Base-by-base conservation (phyloP, 1,140 invertebrate species). In the Lordiphosa stackelbergi region DNA sequence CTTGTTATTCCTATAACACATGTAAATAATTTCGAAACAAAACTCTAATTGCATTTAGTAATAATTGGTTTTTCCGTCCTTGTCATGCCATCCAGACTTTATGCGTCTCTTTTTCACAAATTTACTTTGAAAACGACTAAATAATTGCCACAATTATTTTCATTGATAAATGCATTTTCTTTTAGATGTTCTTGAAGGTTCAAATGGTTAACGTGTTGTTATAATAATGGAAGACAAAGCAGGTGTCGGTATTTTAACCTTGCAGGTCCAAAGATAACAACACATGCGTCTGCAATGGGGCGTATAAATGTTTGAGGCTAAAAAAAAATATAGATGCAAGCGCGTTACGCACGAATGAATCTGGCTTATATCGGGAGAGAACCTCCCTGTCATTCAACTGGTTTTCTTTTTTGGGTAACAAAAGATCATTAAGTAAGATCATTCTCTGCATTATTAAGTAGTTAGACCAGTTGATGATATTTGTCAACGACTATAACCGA, bases 221-320 rank as follows among this genome's bases (percentile, higher is more conserved):
- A 28, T 55, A 52, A 64, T 35, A 57, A 74, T 81, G 74, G 61
- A 79, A 81, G 60, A 60, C 36, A 35, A 10, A 46, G 47, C 74
- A 79, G 75, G 61, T 81, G 74, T 60, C 53, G 45, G 38, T 41
- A 28, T 28, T 28, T 28, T 7, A 28, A 40, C 19, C 19, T 19
- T 7, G 7, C 3, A 16, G 40, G 11, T 47, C 16, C 7, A 16
- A 19, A 13, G 13, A n/a, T 16, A 11, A 38, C 5, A 12, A 8
- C 2, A 11, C 11, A 48, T 48, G 24, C 24, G 24, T 28, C 24
- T 28, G 24, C 24, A 28, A 28, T 28, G 24, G 24, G 24, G 24
- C 24, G 24, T 28, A 28, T 28, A 28, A 28, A 28, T 28, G 24
- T 28, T 4, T 4, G 24, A 7, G 24, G 24, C 19, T 19, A 19